Conservation (phyloP, 2,113 vertebrate species). For the Chunga burmeisteri region DNA sequence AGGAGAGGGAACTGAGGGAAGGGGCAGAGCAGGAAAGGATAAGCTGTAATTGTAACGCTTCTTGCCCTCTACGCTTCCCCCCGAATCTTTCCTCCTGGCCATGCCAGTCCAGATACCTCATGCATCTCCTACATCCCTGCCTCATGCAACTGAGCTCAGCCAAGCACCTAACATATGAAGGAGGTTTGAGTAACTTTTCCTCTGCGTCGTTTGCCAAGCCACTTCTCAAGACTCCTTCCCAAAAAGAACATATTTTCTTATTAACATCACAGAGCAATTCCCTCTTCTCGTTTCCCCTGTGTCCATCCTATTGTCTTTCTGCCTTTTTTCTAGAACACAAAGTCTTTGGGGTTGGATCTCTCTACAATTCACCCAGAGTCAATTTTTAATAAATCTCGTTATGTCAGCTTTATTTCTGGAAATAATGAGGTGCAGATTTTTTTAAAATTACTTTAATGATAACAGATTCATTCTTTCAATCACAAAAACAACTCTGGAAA, state of each 20-base stretch:
- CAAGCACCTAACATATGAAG: not conserved
- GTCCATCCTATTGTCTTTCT: constrained; percentile 28
- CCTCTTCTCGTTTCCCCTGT: not conserved
- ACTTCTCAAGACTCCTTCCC: not conserved
- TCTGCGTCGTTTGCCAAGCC: not conserved
- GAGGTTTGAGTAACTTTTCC: not conserved
- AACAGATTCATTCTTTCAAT: constrained; percentile 33
- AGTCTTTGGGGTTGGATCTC: not conserved
- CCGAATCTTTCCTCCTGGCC: not conserved
- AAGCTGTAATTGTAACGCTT: fast-evolving
- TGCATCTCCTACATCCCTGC: not conserved
- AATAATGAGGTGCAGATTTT: constrained; percentile 16
- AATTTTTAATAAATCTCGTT: not conserved
- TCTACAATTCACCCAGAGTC: not conserved
- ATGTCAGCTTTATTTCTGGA: constrained; percentile 19
- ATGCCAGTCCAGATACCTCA: not conserved
- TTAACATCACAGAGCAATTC: not conserved
- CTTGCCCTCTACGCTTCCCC: not conserved
- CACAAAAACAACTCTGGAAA: constrained; percentile 1
- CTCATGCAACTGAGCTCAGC: not conserved
- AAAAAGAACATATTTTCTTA: not conserved
- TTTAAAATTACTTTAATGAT: not conserved
- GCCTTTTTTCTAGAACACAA: not conserved
- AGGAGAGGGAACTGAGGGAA: not conserved
- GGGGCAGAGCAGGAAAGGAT: not conserved